phyloP scores from a whole-genome alignment of 2,113 vertebrate species.

The Symphodus melops region DNA sequence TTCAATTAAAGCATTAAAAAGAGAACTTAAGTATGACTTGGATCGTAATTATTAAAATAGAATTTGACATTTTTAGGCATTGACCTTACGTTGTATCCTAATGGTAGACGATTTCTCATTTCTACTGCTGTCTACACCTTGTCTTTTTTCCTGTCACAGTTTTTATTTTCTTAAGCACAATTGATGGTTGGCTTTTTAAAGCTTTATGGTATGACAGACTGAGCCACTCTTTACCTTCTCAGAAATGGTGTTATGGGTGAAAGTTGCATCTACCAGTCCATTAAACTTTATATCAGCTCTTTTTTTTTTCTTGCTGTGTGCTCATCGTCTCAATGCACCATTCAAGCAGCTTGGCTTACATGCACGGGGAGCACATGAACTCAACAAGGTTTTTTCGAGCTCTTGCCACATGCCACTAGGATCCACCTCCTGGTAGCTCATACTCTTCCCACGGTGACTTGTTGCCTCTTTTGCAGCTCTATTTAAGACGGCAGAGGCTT shows the following conservation, averaged over 20 bases:
- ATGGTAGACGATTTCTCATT: too few relatives aligned
- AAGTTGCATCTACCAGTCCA: neutral
- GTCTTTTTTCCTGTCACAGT: too few relatives aligned
- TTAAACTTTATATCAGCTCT: neutral
- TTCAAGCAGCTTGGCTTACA: neutral
- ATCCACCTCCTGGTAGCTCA: neutral
- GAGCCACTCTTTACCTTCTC: neutral
- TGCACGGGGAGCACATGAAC: neutral
- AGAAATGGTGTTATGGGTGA: neutral
- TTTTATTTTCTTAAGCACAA: too few relatives aligned
- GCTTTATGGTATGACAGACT: too few relatives aligned
- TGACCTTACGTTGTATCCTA: too few relatives aligned
- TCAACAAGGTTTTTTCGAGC: neutral
- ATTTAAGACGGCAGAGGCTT: neutral
- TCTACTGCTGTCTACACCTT: too few relatives aligned
- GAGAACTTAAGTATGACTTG: too few relatives aligned
- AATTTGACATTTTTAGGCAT: too few relatives aligned
- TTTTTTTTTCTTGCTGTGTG: neutral
- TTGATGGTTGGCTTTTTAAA: too few relatives aligned
- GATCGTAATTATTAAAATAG: too few relatives aligned
- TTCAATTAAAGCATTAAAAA: too few relatives aligned
- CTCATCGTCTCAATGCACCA: neutral
- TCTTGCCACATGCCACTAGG: neutral
- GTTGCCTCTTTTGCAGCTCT: neutral
- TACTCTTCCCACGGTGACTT: neutral